phyloP scores from a whole-genome alignment of 1,140 invertebrate genomes.

The Anoplophora glabripennis region DNA sequence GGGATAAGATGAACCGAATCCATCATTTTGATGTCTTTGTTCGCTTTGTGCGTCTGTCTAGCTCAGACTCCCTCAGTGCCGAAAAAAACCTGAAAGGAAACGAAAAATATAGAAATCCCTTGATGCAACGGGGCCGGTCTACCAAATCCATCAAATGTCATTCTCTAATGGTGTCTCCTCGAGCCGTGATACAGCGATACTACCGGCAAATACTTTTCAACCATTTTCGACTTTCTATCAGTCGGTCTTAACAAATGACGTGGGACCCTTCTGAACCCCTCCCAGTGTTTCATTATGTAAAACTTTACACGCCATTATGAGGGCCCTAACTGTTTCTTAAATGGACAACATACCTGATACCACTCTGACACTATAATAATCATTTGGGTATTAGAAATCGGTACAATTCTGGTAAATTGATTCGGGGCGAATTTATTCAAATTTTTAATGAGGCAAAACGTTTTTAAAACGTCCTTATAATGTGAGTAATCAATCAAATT shows the following conservation, averaged over 20 bases:
- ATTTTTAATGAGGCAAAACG: too few relatives aligned
- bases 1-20: conserved; percentile 51
- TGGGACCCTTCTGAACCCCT: conserved; percentile 1
- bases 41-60: conserved; percentile 28
- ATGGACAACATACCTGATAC: too few relatives aligned
- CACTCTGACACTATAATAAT: too few relatives aligned
- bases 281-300: conserved; percentile 10
- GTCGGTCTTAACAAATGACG: conserved; percentile 4
- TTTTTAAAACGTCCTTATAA: too few relatives aligned
- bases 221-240: conserved; percentile 5
- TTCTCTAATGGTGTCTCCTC: conserved; percentile 18
- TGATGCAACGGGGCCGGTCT: conserved; percentile 20
- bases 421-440: too few relatives aligned
- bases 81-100: conserved; percentile 19
- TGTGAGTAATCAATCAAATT: too few relatives aligned
- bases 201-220: not conserved
- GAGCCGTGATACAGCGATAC: too few relatives aligned
- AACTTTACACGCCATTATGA: conserved; percentile 15
- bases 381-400: too few relatives aligned
- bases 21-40: conserved; percentile 53
- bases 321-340: conserved; percentile 6
- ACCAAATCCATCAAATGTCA: conserved; percentile 19
- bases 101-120: conserved; percentile 17
- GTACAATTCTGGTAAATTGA: too few relatives aligned
- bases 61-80: conserved; percentile 9